phyloP scores from a whole-genome alignment of 1,140 invertebrate species.

The Parasteatoda tepidariorum region DNA sequence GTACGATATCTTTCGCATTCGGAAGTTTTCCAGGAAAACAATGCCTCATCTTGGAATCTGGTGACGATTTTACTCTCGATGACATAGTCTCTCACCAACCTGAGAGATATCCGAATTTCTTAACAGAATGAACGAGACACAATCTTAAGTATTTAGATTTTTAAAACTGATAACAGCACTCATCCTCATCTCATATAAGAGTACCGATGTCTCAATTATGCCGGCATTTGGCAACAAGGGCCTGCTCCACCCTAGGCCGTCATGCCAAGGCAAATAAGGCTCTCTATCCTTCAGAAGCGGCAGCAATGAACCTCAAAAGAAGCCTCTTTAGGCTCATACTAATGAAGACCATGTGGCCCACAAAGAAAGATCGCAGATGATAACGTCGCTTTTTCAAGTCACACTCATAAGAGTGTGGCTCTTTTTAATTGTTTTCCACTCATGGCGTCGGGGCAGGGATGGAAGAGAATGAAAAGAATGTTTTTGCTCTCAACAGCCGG shows the following conservation, averaged over 20 bases:
- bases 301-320: neutral
- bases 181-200: neutral
- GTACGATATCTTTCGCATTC: too few species aligned
- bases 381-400: neutral
- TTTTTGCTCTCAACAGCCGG: neutral
- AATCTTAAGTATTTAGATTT: neutral
- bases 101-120: too few species aligned
- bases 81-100: neutral
- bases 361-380: conserved; percentile 19
- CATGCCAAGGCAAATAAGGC: neutral
- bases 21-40: too few species aligned
- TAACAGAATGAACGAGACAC: neutral
- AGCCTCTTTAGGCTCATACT: conserved; percentile 9
- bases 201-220: neutral
- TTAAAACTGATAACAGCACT: neutral
- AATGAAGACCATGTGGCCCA: conserved; percentile 41
- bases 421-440: conserved; percentile 14
- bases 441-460: neutral
- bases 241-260: neutral
- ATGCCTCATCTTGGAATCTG: too few species aligned
- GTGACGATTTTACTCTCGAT: too few species aligned
- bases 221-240: neutral
- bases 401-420: conserved; percentile 2
- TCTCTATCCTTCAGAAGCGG: neutral
- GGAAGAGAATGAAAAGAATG: neutral